Base-by-base conservation (phyloP, 1,140 invertebrate genomes). In the Matsumurasca onukii region DNA sequence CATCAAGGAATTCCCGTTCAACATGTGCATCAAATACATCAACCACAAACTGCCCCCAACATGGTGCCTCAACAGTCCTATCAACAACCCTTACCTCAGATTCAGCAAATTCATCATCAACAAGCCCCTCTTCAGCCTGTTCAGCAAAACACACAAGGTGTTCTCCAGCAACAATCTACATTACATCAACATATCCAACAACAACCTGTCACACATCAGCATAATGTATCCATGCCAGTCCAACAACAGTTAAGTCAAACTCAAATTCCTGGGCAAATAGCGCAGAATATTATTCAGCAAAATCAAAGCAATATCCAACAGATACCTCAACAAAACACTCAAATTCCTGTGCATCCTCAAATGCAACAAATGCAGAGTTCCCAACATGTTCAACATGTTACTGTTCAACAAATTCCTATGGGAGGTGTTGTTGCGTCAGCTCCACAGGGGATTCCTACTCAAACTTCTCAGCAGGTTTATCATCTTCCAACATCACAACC, bases 151-250 rank as follows among this genome's bases (percentile, higher is more conserved):
- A 59, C 55, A 2, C 55, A 59, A 29, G 5, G 22, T 5, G 52
- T 48, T 12, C 66, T 66, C 31, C 48, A 64, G 55, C 72, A 71
- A 62, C 71, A 70, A 45, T 3, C 45, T 31, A 48, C 69, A 30
- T 67, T 67, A 31, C 67, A 79, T 31, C 80, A 82, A 70, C 78
- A 81, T 76, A 78, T 81, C 70, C 80, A 80, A 61, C 81, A 80
- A 66, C 67, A 62, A 69, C 31, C 62, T 45, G 62, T 65, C 48
- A 24, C 22, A 48, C 62, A 65, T 45, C 62, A 65, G 39, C 61
- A 63, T 39, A 31, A 63, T 29, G 3, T 59, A 27, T 29, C 22
- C 9, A 59, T 59, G 61, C 31, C 61, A 31, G 34, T 63, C 29
- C 61, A 63, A 27, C 62, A 65, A 22, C 62, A 65, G 22, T 48